A percentile compares a stretch with the other conserved stretches of the same genome.
Conservation (phyloP, 2,888 invertebrate species). For the Thereva nobilitata region DNA sequence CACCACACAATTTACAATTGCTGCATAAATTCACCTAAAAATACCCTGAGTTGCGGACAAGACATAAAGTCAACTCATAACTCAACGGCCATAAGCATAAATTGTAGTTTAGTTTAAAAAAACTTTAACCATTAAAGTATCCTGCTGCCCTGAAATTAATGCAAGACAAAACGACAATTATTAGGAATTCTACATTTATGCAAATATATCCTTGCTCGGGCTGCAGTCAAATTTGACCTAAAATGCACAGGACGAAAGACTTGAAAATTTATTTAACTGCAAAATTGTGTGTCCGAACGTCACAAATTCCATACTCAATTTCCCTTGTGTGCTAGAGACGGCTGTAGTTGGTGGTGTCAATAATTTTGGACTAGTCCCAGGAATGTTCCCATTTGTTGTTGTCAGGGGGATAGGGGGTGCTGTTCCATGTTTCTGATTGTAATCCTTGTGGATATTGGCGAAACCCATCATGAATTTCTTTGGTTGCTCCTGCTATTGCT, state of each 20-base stretch:
- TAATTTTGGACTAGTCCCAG: no score
- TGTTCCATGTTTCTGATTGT: no score
- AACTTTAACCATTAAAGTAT: conserved; percentile 28
- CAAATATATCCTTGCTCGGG: conserved; percentile 22
- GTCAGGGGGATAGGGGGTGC: no score
- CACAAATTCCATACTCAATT: conserved; percentile 8
- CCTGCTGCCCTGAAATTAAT: conserved; percentile 22
- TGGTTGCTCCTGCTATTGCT: no score
- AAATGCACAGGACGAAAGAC: conserved; percentile 3
- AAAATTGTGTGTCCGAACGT: conserved; percentile 8
- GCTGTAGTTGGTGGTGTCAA: no score
- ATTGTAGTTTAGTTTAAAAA: conserved; percentile 10
- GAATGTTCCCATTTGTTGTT: no score
- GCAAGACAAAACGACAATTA: conserved; percentile 15
- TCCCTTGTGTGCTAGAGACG: neutral
- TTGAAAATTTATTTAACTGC: conserved; percentile 28
- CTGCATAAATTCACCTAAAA: no score
- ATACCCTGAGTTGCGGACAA: no score
- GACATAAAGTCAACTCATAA: neutral
- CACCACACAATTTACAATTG: no score
- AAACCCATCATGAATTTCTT: no score
- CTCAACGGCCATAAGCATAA: conserved; percentile 21
- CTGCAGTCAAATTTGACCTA: conserved; percentile 26
- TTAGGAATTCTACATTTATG: conserved; percentile 11
- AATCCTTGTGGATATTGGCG: no score